Evolutionary conservation across 2,888 invertebrate genomes (phyloP).

Genomic region (Biston stratarius): DNA sequence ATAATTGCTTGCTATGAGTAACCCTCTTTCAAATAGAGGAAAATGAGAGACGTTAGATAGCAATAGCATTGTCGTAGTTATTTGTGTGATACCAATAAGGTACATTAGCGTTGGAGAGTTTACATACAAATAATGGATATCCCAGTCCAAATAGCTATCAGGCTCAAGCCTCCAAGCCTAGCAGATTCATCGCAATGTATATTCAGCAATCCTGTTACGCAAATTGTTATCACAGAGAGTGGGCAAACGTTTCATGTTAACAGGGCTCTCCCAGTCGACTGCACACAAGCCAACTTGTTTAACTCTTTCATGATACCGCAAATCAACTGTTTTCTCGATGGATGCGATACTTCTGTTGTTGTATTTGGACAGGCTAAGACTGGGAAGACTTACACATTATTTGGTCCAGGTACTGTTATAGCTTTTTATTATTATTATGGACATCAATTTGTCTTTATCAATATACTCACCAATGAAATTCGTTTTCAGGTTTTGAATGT

Average conservation of each 20-base stretch:
- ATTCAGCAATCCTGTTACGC: slow-evolving; percentile 86
- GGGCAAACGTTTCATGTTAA: slow-evolving; percentile 86
- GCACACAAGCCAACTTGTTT: slow-evolving; percentile 88
- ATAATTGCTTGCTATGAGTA: no score
- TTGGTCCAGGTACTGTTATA: slow-evolving; percentile 87
- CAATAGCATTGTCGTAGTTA: no score
- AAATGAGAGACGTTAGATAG: no score
- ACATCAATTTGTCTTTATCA: no score
- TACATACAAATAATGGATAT: slow-evolving; percentile 86
- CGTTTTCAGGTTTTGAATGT: slow-evolving; percentile 77
- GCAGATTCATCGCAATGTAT: slow-evolving; percentile 86
- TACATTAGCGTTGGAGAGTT: not conserved
- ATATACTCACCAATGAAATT: slow-evolving; percentile 37
- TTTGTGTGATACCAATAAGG: not conserved
- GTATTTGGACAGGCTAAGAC: slow-evolving; percentile 89
- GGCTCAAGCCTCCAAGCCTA: slow-evolving; percentile 87
- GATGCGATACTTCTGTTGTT: slow-evolving; percentile 91
- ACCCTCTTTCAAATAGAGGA: no score
- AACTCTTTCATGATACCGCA: slow-evolving; percentile 88
- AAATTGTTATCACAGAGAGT: slow-evolving; percentile 87
- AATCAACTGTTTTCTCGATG: slow-evolving; percentile 89
- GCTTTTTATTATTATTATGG: not conserved
- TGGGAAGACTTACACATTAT: slow-evolving; percentile 91
- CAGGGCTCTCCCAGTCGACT: slow-evolving; percentile 85
- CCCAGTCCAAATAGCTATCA: slow-evolving; percentile 90